Base-by-base conservation (phyloP, 2,888 invertebrate species). In the Teinopalpus imperialis region DNA sequence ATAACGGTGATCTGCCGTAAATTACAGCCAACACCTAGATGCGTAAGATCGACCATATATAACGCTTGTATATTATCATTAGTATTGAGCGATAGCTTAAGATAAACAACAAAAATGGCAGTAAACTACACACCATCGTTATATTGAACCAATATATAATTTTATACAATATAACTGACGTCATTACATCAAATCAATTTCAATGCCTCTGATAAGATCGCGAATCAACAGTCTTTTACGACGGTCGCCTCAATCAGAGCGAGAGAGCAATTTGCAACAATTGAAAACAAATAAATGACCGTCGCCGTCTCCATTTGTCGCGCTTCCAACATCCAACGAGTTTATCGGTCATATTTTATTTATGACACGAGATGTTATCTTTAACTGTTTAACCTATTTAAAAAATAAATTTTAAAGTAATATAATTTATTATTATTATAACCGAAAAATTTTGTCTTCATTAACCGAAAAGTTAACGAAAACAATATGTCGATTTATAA, bases 221-320 rank as follows among this genome's bases (percentile, higher is more conserved):
- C 57, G 48, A 37, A 45, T 56, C 64, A 69, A 70, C 72, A 57
- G 69, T 72, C 65, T 70, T 72, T 69, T 61, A 63, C 64, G 61
- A 63, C 66, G 71, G 66, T 61, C 72, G 65, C 65, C 72, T 72
- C 77, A 74, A 79, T 77, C 76, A 73, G 68, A 66, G 67, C 69
- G 64, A 57, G 63, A 61, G 63, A 68, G 67, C 71, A 74, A 78
- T 80, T 80, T 69, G 69, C 67, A 62, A 74, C 80, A 78, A 82
- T 82, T 77, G 75, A 66, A 77, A 74, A 76, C 71, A 80, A 82
- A 80, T 81, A 78, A 75, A 74, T 66, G 69, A 67, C 52, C 63
- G 64, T 49, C 63, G 57, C 61, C 57, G 59, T 61, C 65, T 63
- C 63, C 63, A 69, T 68, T 66, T 54, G 52, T 53, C 52, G 53